These are phyloP conservation scores for Sebastolobus altivelis DNA, from an alignment of 2,797 vertebrate genomes.

Conservation along the genomic window DNA sequence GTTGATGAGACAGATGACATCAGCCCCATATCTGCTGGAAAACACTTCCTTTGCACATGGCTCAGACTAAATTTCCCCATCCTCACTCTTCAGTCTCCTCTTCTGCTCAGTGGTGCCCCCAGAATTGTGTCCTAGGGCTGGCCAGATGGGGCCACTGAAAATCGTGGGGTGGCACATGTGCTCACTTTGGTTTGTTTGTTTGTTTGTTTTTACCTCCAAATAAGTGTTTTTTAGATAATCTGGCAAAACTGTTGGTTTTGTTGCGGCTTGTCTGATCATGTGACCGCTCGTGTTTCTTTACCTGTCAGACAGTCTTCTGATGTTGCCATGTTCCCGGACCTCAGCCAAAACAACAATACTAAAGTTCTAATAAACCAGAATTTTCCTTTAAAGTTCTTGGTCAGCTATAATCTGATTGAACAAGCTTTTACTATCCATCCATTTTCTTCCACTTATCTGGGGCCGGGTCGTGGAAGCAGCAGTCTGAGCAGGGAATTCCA, in stretches of 20 bases:
- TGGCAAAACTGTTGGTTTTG: not conserved
- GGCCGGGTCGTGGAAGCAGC: no score
- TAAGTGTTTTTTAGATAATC: not conserved
- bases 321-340: not conserved
- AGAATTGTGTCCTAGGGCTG: not conserved
- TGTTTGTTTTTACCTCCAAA: not conserved
- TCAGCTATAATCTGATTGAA: not conserved
- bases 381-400: not conserved
- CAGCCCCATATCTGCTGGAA: constrained; percentile 55
- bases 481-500: no score
- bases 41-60: constrained; percentile 37
- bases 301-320: not conserved
- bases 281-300: not conserved
- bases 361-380: not conserved
- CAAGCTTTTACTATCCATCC: not conserved
- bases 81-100: constrained; percentile 23
- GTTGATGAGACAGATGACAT: constrained; percentile 65
- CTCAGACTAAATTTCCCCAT: constrained; percentile 63
- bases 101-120: not conserved
- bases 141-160: not conserved
- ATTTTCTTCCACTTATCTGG: no score
- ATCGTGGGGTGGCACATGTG: not conserved
- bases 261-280: not conserved
- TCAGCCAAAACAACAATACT: not conserved
- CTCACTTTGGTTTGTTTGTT: not conserved